Base-by-base conservation (phyloP, 2,113 vertebrate genomes). In the Coracopsis vasa region DNA sequence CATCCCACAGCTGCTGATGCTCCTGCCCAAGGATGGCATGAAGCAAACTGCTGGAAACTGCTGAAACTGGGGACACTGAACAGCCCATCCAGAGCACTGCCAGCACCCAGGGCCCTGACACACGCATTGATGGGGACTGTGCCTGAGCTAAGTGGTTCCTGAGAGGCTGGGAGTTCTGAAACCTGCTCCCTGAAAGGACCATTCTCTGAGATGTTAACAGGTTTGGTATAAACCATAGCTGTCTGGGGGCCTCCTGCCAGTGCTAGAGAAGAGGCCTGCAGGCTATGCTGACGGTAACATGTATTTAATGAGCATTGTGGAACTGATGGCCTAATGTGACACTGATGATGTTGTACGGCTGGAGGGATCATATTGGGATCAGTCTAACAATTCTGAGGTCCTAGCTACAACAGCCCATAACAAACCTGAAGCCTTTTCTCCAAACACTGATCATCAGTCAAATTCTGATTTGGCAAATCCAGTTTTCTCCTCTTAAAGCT, bases 1-100 rank as follows among this genome's bases (percentile, higher is more conserved):
- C 0, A 1, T 13, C 56, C 62, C 73, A 47, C 42, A 9, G 54
- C 54, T 24, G 27, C 47, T 35, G 21, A n/a, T 35, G 25, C 39
- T 45, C 72, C 61, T 1, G 6, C 6, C 8, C 0, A 13, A 60
- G 31, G 13, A 29, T 4, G 51, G 45, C 86, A 56, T 0, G 2
- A 44, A 62, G 28, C 35, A 35, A 42, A 31, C 39, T 0, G 1
- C 28, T 2, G 1, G 33, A 11, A 41, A 21, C 31, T 19, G 62
- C 58, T 35, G 48, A 3, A 12, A 29, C 0, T 8, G 10, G 29
- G 45, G 44, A 37, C 10, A 6, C 27, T 15, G 73, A 33, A 15
- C 44, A 37, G 54, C 75, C 21, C 9, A 29, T 7, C 37, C 48
- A 17, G 41, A 21, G 77, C 2, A 3, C 31, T 37, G 11, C 61